phyloP scores from a whole-genome alignment of 2,888 invertebrate genomes.

The Stenichneumon culpator region DNA sequence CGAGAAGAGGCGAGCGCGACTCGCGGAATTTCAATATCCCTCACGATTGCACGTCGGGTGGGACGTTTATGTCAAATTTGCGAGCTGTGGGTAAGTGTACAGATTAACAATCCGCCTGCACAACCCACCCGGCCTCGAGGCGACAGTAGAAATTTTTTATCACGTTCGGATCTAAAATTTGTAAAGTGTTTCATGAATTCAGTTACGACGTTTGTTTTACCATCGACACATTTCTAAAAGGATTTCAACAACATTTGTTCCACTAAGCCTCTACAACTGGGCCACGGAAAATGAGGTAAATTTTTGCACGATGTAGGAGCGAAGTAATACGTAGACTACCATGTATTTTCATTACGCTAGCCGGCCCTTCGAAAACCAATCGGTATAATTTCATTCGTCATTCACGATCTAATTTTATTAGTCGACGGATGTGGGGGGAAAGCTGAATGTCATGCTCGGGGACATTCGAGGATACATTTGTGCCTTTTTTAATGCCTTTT shows the following conservation, averaged over 20 bases:
- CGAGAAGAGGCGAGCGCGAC: background rate
- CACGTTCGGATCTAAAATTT: background rate
- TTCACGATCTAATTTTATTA: background rate
- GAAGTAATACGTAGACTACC: too few species aligned
- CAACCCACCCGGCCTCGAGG: background rate
- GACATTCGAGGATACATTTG: background rate
- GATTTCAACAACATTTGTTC: background rate
- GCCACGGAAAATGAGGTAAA: background rate
- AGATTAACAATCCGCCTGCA: background rate
- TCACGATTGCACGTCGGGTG: background rate
- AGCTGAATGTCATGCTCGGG: background rate
- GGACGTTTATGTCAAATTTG: conserved; percentile 12
- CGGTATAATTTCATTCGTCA: background rate
- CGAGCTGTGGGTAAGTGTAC: background rate
- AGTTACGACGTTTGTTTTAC: background rate
- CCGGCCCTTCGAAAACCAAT: background rate
- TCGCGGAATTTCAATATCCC: conserved; percentile 17
- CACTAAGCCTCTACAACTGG: background rate
- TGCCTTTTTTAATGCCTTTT: background rate
- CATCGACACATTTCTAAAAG: background rate
- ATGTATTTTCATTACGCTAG: background rate
- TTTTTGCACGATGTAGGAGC: background rate
- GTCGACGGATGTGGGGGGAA: background rate
- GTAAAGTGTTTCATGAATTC: background rate
- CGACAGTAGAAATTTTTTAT: background rate